phyloP scores from a whole-genome alignment of 2,113 vertebrate genomes.

The Solenodon paradoxus region DNA sequence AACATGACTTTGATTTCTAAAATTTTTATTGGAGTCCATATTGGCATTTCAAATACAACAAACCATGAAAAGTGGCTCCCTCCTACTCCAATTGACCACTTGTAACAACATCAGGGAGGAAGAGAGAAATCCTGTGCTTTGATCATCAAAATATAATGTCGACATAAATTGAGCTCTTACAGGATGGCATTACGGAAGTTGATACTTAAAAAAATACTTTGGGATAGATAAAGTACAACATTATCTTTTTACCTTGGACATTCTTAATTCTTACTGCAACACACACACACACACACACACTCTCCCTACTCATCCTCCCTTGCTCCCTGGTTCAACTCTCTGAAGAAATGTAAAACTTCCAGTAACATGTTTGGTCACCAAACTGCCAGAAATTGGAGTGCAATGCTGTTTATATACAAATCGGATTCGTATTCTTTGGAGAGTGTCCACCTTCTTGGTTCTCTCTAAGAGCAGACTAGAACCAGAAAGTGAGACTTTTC shows the following conservation, averaged over 20 bases:
- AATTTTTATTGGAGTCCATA: conserved; percentile 30
- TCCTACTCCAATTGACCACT: background rate
- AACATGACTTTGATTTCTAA: conserved; percentile 36
- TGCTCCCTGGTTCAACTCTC: background rate
- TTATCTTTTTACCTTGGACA: conserved; percentile 39
- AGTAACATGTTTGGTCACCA: conserved; percentile 60
- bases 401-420: conserved; percentile 70
- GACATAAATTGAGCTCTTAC: conserved; percentile 44
- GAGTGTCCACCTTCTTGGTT: conserved; percentile 37
- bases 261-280: conserved; percentile 37
- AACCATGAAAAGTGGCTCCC: background rate
- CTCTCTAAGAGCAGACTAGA: conserved; percentile 44
- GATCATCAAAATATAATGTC: conserved; percentile 8
- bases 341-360: conserved; percentile 45
- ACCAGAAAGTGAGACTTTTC: background rate
- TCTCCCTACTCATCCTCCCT: background rate
- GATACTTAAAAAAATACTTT: conserved; percentile 24
- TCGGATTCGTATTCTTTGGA: conserved; percentile 74
- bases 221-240: conserved; percentile 40
- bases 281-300: too few relatives aligned
- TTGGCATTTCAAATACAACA: conserved; percentile 46
- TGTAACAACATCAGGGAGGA: conserved; percentile 32
- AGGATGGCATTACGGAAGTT: conserved; percentile 51
- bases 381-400: conserved; percentile 57
- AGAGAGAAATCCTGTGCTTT: conserved; percentile 33